Conservation (phyloP, 2,113 vertebrate species). For the Aphyosemion australe region DNA sequence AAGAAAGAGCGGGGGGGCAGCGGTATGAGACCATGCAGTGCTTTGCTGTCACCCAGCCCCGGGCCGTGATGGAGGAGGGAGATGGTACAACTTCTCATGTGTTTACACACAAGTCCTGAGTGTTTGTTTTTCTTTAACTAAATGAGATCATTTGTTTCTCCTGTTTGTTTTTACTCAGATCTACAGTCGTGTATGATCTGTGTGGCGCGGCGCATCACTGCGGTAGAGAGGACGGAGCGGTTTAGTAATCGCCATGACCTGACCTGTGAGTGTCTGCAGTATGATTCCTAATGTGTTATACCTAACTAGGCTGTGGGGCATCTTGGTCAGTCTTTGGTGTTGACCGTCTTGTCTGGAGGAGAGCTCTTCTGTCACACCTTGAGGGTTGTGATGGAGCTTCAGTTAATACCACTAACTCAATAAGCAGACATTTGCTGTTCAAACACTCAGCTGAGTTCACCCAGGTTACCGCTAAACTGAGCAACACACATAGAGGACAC, state of each 20-base stretch:
- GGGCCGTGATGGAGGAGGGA: conserved; percentile 97
- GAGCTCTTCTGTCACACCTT: no score
- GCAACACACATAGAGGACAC: no score
- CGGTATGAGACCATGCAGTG: conserved; percentile 98
- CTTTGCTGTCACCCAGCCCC: conserved; percentile 95
- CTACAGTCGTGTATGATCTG: conserved; percentile 99
- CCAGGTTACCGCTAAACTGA: no score
- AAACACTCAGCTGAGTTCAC: no score
- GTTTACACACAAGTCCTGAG: no score
- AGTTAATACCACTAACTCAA: no score
- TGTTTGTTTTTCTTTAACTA: neutral
- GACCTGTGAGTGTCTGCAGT: conserved; percentile 83
- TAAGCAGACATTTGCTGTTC: no score
- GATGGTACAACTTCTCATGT: conserved; percentile 83
- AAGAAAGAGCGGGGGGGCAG: conserved; percentile 82
- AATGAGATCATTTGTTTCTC: neutral
- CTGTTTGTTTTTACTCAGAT: conserved; percentile 75
- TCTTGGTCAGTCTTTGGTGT: no score
- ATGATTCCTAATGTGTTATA: neutral
- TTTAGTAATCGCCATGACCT: conserved; percentile 96
- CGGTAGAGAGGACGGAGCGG: conserved; percentile 90
- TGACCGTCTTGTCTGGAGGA: no score
- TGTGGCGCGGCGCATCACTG: conserved; percentile 90
- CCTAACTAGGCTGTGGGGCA: no score
- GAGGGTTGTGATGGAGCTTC: no score